These are phyloP conservation scores for Calephelis virginiensis DNA, from an alignment of 1,140 invertebrate species.

Conservation along the genomic window DNA sequence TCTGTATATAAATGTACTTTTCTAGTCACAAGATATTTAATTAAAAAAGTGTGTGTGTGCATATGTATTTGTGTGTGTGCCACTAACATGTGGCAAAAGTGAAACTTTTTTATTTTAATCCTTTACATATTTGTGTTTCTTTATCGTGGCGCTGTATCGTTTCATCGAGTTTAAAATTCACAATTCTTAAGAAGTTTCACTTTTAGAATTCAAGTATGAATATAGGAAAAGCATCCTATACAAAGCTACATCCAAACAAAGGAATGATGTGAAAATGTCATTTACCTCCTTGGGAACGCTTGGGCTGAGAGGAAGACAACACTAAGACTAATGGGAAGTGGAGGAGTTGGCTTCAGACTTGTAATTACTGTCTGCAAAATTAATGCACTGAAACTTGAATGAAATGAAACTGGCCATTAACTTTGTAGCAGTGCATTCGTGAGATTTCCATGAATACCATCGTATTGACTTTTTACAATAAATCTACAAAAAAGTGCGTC, in stretches of 20 bases:
- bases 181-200: too few relatives aligned
- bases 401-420: slow-evolving; percentile 70
- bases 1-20: too few relatives aligned
- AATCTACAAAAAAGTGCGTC: too few relatives aligned
- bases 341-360: slow-evolving; percentile 61
- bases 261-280: neutral
- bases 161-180: too few relatives aligned
- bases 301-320: slow-evolving; percentile 49
- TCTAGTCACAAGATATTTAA: too few relatives aligned
- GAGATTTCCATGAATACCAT: slow-evolving; percentile 20
- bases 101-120: too few relatives aligned
- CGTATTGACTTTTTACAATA: neutral
- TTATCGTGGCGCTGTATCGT: too few relatives aligned
- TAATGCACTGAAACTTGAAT: slow-evolving; percentile 72
- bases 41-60: too few relatives aligned
- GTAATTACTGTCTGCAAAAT: slow-evolving; percentile 75
- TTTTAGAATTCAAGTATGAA: too few relatives aligned
- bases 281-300: slow-evolving; percentile 30
- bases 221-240: neutral
- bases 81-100: too few relatives aligned
- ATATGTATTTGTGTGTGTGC: too few relatives aligned
- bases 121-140: too few relatives aligned
- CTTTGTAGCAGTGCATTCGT: slow-evolving; percentile 39
- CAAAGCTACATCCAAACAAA: neutral
- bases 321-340: slow-evolving; percentile 64